phyloP scores from a whole-genome alignment of 2,113 vertebrate genomes.

The Motacilla tschutschensis region DNA sequence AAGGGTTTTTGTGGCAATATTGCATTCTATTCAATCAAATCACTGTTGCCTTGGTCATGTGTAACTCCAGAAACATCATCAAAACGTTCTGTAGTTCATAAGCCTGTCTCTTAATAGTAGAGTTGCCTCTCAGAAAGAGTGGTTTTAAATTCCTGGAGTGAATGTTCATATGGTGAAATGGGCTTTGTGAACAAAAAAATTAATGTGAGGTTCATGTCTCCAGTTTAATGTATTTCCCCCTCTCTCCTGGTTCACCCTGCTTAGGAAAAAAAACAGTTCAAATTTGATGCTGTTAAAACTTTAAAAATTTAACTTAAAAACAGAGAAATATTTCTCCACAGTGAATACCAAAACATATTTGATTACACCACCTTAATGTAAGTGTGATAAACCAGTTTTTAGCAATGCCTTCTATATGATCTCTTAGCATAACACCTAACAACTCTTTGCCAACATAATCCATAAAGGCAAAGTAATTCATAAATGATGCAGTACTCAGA shows the following conservation, averaged over 20 bases:
- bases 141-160: background rate
- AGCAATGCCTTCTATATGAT: background rate
- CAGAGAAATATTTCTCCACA: background rate
- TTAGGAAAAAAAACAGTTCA: conserved; percentile 18
- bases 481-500: background rate
- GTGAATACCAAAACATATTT: background rate
- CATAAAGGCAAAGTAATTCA: background rate
- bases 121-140: background rate
- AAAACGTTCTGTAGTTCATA: background rate
- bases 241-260: background rate
- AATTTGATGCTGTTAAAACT: background rate
- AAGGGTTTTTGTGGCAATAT: background rate
- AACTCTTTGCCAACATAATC: background rate
- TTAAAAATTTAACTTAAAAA: background rate
- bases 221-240: background rate
- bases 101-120: background rate
- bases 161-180: background rate
- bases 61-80: background rate
- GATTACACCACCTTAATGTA: background rate
- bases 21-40: background rate
- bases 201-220: background rate
- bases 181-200: background rate
- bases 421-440: background rate
- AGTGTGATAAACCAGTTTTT: conserved; percentile 6
- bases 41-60: background rate